Percentiles rank a stretch among this genome's conserved stretches.
These are phyloP conservation scores for Microctonus brassicae DNA, from an alignment of 2,888 invertebrate species.

Conservation along the genomic window DNA sequence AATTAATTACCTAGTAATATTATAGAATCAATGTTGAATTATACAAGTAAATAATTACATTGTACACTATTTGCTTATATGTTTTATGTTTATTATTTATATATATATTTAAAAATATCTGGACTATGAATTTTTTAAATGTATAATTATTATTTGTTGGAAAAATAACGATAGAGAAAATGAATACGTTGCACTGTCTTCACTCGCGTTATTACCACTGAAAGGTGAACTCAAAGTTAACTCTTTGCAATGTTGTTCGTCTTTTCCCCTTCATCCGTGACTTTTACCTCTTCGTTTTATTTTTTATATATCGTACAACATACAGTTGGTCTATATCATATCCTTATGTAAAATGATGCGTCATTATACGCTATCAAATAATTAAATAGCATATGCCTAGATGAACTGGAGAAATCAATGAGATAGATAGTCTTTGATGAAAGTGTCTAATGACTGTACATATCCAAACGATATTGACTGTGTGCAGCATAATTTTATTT, in stretches of 20 bases:
- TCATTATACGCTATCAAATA: background rate
- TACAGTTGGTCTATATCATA: background rate
- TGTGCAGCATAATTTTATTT: background rate
- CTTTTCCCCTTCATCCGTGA: background rate
- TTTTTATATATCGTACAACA: background rate
- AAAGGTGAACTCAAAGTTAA: constrained; percentile 9
- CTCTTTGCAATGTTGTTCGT: background rate
- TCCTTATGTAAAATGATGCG: constrained; percentile 2
- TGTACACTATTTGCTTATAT: too few relatives aligned
- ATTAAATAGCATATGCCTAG: background rate
- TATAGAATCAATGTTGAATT: background rate
- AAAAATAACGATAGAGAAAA: background rate
- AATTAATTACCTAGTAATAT: background rate
- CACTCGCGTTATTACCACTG: constrained; percentile 14
- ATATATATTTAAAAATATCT: too few relatives aligned
- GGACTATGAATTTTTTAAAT: too few relatives aligned
- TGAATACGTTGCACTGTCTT: constrained; percentile 4
- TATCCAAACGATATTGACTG: too few relatives aligned
- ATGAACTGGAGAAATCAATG: background rate
- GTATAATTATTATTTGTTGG: too few relatives aligned
- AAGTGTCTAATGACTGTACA: background rate
- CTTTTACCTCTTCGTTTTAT: background rate
- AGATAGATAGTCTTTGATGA: background rate
- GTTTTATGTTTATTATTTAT: too few relatives aligned
- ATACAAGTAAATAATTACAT: background rate